Evolutionary conservation across 2,888 invertebrate species (phyloP).

Genomic region (Drosophila dives): DNA sequence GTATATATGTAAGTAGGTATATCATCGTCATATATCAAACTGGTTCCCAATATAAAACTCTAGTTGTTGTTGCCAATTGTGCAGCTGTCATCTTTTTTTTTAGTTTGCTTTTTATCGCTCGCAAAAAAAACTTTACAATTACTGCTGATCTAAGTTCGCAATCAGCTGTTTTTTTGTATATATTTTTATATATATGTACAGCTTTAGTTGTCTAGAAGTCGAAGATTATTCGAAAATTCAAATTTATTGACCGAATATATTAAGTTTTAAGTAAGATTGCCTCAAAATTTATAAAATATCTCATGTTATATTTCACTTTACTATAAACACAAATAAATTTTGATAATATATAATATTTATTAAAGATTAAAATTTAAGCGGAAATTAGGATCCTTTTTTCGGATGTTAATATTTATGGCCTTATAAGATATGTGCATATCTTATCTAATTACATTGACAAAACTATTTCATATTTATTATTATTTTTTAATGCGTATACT

Average conservation of each 20-base stretch:
- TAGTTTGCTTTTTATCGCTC: slow-evolving; percentile 17
- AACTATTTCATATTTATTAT: background rate
- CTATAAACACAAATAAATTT: background rate
- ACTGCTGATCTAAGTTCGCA: slow-evolving; percentile 4
- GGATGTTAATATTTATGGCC: background rate
- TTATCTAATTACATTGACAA: background rate
- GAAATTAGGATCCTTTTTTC: background rate
- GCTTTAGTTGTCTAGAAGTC: background rate
- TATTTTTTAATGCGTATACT: background rate
- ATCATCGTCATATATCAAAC: slow-evolving; percentile 17
- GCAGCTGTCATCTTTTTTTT: slow-evolving; percentile 13
- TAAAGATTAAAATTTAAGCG: background rate
- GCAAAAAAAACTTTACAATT: background rate
- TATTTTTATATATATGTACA: background rate
- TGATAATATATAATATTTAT: background rate
- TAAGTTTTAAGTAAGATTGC: background rate
- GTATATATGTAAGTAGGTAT: slow-evolving; percentile 2
- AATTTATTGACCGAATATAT: slow-evolving; percentile 4
- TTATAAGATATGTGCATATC: background rate
- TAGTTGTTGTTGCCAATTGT: slow-evolving; percentile 40
- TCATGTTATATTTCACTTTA: background rate
- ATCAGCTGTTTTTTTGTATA: slow-evolving; percentile 43
- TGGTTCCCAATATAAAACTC: slow-evolving; percentile 27
- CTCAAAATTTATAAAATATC: background rate
- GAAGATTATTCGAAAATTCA: slow-evolving; percentile 6